These are phyloP conservation scores for Poeciliopsis turneri DNA, from an alignment of 2,797 vertebrate species.

Conservation along the genomic window DNA sequence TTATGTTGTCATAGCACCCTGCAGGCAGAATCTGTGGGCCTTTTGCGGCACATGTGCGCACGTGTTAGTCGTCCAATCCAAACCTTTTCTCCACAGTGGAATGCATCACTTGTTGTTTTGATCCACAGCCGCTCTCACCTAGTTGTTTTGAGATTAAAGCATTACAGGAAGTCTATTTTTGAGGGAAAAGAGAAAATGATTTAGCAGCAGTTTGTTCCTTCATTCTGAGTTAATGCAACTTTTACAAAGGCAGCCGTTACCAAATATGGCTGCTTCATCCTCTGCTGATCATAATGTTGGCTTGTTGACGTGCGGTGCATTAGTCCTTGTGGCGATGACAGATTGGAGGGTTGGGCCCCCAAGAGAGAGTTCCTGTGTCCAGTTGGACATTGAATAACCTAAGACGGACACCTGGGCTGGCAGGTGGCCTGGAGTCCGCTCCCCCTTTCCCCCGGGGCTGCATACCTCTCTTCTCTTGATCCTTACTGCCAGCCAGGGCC, in stretches of 20 bases:
- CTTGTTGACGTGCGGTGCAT: constrained; percentile 66
- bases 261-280: constrained; percentile 63
- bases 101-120: constrained; percentile 68
- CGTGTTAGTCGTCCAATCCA: constrained; percentile 58
- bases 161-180: constrained; percentile 7
- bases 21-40: constrained; percentile 63
- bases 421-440: constrained; percentile 73
- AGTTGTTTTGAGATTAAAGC: constrained; percentile 33
- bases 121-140: constrained; percentile 54
- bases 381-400: constrained; percentile 62
- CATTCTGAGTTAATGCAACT: constrained; percentile 20
- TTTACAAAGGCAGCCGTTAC: constrained; percentile 40
- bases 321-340: constrained; percentile 62
- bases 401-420: constrained; percentile 75
- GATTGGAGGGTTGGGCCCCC: constrained; percentile 57
- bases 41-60: constrained; percentile 30
- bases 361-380: constrained; percentile 63
- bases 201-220: constrained; percentile 13
- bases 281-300: constrained; percentile 56
- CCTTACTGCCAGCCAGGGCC: constrained; percentile 53
- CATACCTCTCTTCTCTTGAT: constrained; percentile 63
- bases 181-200: constrained; percentile 13
- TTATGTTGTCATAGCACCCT: constrained; percentile 79
- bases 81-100: constrained; percentile 73
- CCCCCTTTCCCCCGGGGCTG: constrained; percentile 64